These are phyloP conservation scores for Trachops cirrhosus DNA, from an alignment of 2,797 vertebrate genomes.

Conservation along the genomic window DNA sequence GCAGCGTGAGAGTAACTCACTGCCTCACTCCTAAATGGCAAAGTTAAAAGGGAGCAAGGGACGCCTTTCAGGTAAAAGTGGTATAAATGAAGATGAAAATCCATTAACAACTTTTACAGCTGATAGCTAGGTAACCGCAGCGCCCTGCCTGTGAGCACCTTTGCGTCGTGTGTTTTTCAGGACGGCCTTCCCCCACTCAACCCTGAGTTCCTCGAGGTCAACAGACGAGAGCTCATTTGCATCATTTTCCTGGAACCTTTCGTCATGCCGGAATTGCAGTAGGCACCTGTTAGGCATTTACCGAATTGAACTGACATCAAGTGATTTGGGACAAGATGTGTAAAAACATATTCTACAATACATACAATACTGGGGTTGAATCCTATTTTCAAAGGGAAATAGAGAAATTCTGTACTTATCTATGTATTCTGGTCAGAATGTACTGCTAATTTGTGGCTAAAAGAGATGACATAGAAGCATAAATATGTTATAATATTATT, in stretches of 20 bases:
- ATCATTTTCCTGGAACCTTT: background rate
- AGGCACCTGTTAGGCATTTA: background rate
- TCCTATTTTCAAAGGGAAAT: background rate
- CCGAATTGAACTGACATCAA: background rate
- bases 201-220: background rate
- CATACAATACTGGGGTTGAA: background rate
- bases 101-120: background rate
- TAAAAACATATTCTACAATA: background rate
- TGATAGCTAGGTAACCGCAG: background rate
- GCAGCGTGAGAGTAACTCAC: background rate
- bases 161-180: background rate
- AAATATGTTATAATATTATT: background rate
- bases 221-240: background rate
- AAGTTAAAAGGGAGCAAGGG: background rate
- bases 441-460: background rate
- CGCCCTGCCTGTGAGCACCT: background rate
- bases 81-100: conserved; percentile 10
- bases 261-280: background rate
- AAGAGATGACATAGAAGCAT: background rate
- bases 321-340: conserved; percentile 12
- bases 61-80: background rate
- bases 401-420: background rate
- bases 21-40: background rate
- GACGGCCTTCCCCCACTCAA: background rate
- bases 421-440: background rate